These are phyloP conservation scores for Amblyopsis rosae DNA, from an alignment of 2,113 vertebrate genomes.

Conservation along the genomic window DNA sequence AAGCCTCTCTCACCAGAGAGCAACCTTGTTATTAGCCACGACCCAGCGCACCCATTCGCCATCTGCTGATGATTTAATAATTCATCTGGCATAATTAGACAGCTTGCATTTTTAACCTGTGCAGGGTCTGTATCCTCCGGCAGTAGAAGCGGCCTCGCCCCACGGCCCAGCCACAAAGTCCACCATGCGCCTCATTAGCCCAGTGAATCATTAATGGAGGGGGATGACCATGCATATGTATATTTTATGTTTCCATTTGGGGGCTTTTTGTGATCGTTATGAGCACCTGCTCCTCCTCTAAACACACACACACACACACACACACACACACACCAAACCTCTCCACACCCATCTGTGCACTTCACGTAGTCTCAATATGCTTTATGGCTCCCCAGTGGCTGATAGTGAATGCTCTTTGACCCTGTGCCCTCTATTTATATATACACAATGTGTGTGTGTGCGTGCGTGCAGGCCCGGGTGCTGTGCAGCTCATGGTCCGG, in stretches of 20 bases:
- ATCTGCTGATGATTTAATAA: conserved; percentile 71
- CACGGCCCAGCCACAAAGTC: conserved; percentile 54
- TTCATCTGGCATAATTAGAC: conserved; percentile 73
- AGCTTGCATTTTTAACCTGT: conserved; percentile 70
- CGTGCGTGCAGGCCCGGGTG: conserved; percentile 85
- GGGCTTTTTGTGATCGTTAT: conserved; percentile 63
- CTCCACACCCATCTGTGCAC: conserved; percentile 8
- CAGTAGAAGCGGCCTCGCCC: conserved; percentile 37
- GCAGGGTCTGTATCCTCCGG: conserved; percentile 38
- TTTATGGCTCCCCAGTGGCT: conserved; percentile 48
- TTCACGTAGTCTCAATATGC: conserved; percentile 41
- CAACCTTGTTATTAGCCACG: conserved; percentile 54
- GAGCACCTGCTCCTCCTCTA: conserved; percentile 54
- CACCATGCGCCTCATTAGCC: conserved; percentile 54
- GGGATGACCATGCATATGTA: conserved; percentile 62
- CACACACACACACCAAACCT: background rate
- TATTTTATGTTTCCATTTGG: conserved; percentile 69
- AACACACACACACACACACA: conserved; percentile 1
- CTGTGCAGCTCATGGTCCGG: conserved; percentile 90
- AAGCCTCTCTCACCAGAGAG: conserved; percentile 38
- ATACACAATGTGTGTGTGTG: conserved; percentile 14
- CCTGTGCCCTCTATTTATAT: conserved; percentile 35
- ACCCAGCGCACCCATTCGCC: conserved; percentile 53
- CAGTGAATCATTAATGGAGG: conserved; percentile 68
- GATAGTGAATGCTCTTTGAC: conserved; percentile 68